Base-by-base conservation (phyloP, 2,888 invertebrate species). In the Parnassius glacialis region DNA sequence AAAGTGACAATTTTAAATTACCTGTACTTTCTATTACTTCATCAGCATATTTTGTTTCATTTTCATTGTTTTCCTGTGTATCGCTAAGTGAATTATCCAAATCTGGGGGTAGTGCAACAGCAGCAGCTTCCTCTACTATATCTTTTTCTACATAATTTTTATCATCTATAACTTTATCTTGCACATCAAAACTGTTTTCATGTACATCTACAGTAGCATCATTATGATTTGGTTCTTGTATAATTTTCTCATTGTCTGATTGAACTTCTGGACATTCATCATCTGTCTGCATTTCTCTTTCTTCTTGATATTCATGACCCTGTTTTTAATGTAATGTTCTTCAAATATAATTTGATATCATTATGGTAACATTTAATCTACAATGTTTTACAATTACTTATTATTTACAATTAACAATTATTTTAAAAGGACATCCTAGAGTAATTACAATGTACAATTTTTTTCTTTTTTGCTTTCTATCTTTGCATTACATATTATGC, bases 241-340 rank as follows among this genome's bases (percentile, higher is more conserved):
- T 10, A 42, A 62, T 52, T 65, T 77, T 74, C 56, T 83, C 83
- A 58, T 72, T 72, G 59, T 87, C 83, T 1, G 75, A 72, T 67
- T 76, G 80, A 9, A 71, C 72, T 48, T 80, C 79, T 3, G 72
- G 68, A 50, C 74, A 74, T 12, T 85, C 84, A 2, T 83, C 84
- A 45, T 87, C 85, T 10, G 84, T 85, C 60, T 83, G 83, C 78
- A 85, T 81, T 61, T 84, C 86, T 66, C 68, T 74, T 65, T 87
- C 87, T 7, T 87, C 83, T 65, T 83, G 77, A 0, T 80, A 82
- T 47, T 83, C 84, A 71, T 79, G 79, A 16, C 70, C 72, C 87
- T 87, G 71, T 56, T 68, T 57, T 57, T 52, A 34, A 52, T 56
- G 44, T 48, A 52, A 59, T 52, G 12, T 51, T 51, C 45, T 34